These are phyloP conservation scores for Micronycteris hirsuta DNA, from an alignment of 2,113 vertebrate species.

Conservation along the genomic window DNA sequence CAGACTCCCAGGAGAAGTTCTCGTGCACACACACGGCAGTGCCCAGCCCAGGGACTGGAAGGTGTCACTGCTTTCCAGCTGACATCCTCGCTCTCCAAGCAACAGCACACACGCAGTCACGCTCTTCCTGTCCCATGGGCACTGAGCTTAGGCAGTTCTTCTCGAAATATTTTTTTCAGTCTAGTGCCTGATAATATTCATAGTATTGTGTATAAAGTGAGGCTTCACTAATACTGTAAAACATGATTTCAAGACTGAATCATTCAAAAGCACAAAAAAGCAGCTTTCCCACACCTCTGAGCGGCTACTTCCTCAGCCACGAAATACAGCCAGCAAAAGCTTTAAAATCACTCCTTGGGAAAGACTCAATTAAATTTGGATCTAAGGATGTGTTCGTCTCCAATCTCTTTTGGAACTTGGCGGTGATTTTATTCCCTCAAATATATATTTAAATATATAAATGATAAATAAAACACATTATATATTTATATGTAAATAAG, in stretches of 20 bases:
- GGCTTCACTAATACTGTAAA: background rate
- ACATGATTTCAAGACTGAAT: background rate
- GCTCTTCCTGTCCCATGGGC: background rate
- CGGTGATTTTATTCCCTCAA: background rate
- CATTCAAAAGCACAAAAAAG: slow-evolving; percentile 5
- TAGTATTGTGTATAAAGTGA: background rate
- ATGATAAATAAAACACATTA: background rate
- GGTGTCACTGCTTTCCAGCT: background rate
- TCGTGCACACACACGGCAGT: background rate
- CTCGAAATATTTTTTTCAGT: background rate
- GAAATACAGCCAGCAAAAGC: background rate
- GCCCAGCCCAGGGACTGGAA: background rate
- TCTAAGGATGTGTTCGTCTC: background rate
- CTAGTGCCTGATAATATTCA: background rate
- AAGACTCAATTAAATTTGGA: background rate
- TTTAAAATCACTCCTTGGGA: background rate
- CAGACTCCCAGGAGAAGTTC: background rate
- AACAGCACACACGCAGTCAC: background rate
- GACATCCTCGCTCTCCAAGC: background rate
- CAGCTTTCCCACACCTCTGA: background rate
- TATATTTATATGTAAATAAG: background rate
- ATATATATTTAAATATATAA: background rate
- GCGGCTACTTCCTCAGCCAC: background rate
- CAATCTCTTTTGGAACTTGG: background rate
- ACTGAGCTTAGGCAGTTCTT: background rate